These are phyloP conservation scores for Dysdera silvatica DNA, from an alignment of 1,140 invertebrate species.

Conservation along the genomic window DNA sequence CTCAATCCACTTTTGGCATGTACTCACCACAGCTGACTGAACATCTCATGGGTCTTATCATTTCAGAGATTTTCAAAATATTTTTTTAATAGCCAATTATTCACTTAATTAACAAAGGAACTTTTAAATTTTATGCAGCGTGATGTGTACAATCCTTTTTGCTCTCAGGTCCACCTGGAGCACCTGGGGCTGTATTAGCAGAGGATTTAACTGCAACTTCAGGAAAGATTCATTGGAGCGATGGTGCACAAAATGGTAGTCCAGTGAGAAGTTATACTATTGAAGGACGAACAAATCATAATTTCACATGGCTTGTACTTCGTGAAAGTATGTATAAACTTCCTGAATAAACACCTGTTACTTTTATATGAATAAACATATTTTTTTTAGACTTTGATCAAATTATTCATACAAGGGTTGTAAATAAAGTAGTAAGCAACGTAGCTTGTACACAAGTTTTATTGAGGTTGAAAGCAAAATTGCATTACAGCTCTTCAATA, in stretches of 20 bases:
- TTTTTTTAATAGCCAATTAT: background rate
- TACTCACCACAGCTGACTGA: no score
- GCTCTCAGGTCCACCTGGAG: conserved; percentile 43
- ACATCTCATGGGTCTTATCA: no score
- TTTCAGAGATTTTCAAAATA: background rate
- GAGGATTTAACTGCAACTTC: conserved; percentile 63
- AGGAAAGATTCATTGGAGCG: conserved; percentile 76
- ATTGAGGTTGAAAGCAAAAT: no score
- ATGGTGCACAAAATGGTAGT: conserved; percentile 73
- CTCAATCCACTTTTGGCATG: no score
- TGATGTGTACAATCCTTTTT: background rate
- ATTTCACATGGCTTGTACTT: conserved; percentile 67
- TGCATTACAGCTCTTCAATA: no score
- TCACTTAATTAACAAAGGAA: background rate
- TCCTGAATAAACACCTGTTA: no score
- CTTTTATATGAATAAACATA: no score
- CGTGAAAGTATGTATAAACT: conserved; percentile 54
- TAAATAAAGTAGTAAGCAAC: no score
- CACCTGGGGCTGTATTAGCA: conserved; percentile 50
- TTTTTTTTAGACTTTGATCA: no score
- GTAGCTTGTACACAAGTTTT: no score
- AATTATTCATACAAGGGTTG: no score
- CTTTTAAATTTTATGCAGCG: background rate
- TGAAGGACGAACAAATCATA: conserved; percentile 75
- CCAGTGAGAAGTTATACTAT: conserved; percentile 67